Evolutionary conservation across 2,888 invertebrate species (phyloP), one percentile per base, ranked within the genome.

Genomic region (Nysson spinosus): DNA sequence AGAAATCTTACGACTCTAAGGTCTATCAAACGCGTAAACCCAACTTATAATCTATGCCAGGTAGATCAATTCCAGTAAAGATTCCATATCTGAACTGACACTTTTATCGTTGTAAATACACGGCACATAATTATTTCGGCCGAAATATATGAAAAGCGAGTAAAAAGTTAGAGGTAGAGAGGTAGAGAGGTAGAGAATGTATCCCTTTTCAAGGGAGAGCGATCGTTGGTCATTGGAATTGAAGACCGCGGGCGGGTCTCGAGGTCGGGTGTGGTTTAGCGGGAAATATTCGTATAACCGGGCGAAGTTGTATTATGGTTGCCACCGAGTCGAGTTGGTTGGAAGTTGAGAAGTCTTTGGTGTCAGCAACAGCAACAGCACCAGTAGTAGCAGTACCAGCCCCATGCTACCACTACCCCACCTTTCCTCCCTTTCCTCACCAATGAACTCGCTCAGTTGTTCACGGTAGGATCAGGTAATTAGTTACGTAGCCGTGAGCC

Each of bases 311-410:
- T 76, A 72, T 76, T 78, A 76, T 69, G 65, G 75, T 70, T 72
- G 74, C 69, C 75, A 68, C 68, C 43, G 66, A 50, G 64, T 66
- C 51, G 69, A 63, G 67, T 70, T 52, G 76, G 75, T 64, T 72
- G 77, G 73, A 80, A 77, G 80, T 84, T 84, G 83, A 83, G 83
- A 82, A 85, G 85, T 83, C 86, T 86, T 86, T 86, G 86, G 85
- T 85, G 86, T 86, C 86, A 85, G 83, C 79, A 80, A 69, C 86
- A 86, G 86, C 72, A 71, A 66, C 66, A 52, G 61, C 60, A 49
- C 52, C 49, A 28, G 55, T 34, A 14, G n/a, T 37, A 30, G 16
- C 28, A 11, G 14, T 61, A 52, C 46, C 54, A 65, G 46, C 63
- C 70, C 62, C 64, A 63, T 57, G 56, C 68, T 44, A 43, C 58